phyloP scores from a whole-genome alignment of 2,113 vertebrate genomes.

The Pterocles orientalis region DNA sequence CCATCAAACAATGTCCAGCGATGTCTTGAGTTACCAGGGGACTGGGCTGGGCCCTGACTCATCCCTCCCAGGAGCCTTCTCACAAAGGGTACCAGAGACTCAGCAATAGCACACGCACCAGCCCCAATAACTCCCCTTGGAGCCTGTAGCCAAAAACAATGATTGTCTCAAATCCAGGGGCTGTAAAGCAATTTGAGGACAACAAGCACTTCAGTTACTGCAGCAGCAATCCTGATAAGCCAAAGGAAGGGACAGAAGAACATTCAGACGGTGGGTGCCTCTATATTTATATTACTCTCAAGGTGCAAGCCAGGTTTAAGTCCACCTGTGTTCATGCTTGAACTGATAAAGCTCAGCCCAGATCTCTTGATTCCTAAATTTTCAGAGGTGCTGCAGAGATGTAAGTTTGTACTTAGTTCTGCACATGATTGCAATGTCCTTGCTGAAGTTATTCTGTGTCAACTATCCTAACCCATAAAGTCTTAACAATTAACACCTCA shows the following conservation, averaged over 20 bases:
- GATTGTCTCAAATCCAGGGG: not conserved
- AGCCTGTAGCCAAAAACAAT: not conserved
- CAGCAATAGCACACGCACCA: not conserved
- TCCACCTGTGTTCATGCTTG: accelerated
- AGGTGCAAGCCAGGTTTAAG: not conserved
- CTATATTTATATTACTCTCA: not conserved
- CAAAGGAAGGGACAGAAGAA: not conserved
- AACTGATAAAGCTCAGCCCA: not conserved
- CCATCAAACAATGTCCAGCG: not conserved
- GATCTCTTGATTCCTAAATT: not conserved
- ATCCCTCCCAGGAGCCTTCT: not conserved
- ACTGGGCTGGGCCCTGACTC: not conserved
- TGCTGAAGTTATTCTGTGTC: not conserved
- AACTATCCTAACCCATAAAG: not conserved
- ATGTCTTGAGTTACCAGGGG: not conserved
- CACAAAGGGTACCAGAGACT: not conserved
- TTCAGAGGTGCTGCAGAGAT: not conserved
- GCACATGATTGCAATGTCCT: accelerated
- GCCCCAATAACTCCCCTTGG: not conserved
- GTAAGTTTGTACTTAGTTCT: not conserved
- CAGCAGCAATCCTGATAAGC: not conserved
- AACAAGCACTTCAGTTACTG: not conserved
- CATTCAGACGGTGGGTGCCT: not conserved
- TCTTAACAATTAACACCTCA: not conserved
- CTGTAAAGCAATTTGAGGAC: not conserved